phyloP scores from a whole-genome alignment of 2,888 invertebrate species.

The Leucophenga montana region DNA sequence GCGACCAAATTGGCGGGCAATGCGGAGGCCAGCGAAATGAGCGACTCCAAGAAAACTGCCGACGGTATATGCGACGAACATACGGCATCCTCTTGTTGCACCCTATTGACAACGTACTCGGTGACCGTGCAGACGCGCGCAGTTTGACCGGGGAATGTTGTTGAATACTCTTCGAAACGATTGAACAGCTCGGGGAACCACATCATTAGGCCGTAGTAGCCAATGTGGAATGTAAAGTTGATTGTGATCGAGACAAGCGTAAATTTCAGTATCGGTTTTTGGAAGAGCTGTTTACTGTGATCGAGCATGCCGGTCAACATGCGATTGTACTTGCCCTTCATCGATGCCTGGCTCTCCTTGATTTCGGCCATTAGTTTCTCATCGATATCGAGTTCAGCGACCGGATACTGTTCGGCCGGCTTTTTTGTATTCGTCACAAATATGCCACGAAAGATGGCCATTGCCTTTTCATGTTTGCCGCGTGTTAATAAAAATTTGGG shows the following conservation, averaged over 20 bases:
- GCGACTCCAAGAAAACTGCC: constrained; percentile 87
- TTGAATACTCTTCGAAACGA: constrained; percentile 87
- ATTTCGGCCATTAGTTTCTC: constrained; percentile 73
- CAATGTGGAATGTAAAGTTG: constrained; percentile 94
- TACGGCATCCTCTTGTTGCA: constrained; percentile 75
- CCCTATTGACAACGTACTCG: constrained; percentile 80
- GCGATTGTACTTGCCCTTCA: constrained; percentile 80
- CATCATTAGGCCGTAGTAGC: constrained; percentile 97
- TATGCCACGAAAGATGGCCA: constrained; percentile 86
- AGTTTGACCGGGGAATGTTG: constrained; percentile 77
- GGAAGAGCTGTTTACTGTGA: constrained; percentile 87
- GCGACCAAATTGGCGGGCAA: constrained; percentile 89
- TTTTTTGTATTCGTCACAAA: constrained; percentile 85
- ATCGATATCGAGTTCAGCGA: constrained; percentile 80
- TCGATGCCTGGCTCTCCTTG: constrained; percentile 73
- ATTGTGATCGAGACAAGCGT: constrained; percentile 89
- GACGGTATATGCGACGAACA: constrained; percentile 84
- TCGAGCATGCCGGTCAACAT: constrained; percentile 86
- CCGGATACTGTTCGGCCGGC: constrained; percentile 83
- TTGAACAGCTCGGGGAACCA: constrained; percentile 97
- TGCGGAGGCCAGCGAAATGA: constrained; percentile 89
- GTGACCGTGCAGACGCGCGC: constrained; percentile 86
- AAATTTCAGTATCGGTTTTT: constrained; percentile 86
- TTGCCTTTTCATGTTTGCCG: constrained; percentile 85
- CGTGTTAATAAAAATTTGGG: constrained; percentile 89